Evolutionary conservation across 2,113 vertebrate species (phyloP), one percentile per base, ranked within the genome.

Genomic region (Tautogolabrus adspersus): DNA sequence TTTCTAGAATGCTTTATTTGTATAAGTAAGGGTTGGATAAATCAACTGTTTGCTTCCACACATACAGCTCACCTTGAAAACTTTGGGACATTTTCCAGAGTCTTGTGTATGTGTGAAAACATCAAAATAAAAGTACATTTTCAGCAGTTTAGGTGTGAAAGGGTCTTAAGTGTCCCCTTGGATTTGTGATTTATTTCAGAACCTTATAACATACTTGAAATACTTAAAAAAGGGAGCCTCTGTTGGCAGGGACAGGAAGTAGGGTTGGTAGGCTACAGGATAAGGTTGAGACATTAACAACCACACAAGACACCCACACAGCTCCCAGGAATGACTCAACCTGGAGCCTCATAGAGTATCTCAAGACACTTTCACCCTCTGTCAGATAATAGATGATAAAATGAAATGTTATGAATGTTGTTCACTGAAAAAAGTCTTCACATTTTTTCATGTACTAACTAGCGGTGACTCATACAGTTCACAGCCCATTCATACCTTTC

Each of bases 121-220:
- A 6, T 34, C 30, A 34, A 5, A 34, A 34, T 34, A 3, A 34
- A 34, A 34, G 26, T 26, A 34, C 4, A 34, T 34, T 34, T 34
- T 26, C 26, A 26, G 38, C 1, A 42, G 40, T 42, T 9, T 42
- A 42, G 10, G 1, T 10, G 9, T 42, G 40, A 42, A 42, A 42
- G 40, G 11, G 40, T 9, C 11, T 10, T 42, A 42, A 42, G 63
- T 66, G 42, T 73, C 88, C 70, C 65, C 66, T 51, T 64, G 70
- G 90, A 68, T 73, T 44, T 59, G 71, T 47, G 65, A 83, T 76
- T 83, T 77, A 81, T 91, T 56, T 82, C 70, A 78, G 73, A 71
- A 68, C 44, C 72, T 78, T 64, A 54, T 66, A 80, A 70, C 71
- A 78, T 38, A 61, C 61, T 66, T 4, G 30, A 34, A 34, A 34